These are phyloP conservation scores for Zaprionus africanus DNA, from an alignment of 1,140 invertebrate genomes.

Conservation along the genomic window DNA sequence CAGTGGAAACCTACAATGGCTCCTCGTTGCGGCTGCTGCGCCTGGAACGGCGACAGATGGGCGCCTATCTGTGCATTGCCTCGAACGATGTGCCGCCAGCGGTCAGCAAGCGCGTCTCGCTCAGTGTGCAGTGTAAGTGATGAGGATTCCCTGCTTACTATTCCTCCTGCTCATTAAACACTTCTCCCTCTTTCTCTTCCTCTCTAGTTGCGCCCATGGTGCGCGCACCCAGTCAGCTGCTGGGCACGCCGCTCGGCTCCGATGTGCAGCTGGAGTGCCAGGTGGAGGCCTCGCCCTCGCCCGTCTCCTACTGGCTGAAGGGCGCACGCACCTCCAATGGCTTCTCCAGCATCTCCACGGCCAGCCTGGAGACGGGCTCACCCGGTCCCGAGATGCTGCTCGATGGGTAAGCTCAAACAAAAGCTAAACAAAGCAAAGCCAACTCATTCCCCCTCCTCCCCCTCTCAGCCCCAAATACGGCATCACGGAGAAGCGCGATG, in stretches of 20 bases:
- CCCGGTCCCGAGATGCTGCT: conserved; percentile 88
- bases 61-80: conserved; percentile 94
- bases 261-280: conserved; percentile 92
- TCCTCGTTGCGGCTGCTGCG: conserved; percentile 90
- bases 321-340: conserved; percentile 86
- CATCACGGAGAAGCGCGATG: conserved; percentile 90
- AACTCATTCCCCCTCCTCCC: neutral
- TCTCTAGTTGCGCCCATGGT: conserved; percentile 91
- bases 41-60: conserved; percentile 93
- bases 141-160: neutral
- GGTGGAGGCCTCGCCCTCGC: conserved; percentile 93
- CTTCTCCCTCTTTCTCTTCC: neutral
- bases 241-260: conserved; percentile 91
- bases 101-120: conserved; percentile 93
- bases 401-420: conserved; percentile 88
- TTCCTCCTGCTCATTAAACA: neutral
- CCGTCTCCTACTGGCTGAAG: conserved; percentile 93
- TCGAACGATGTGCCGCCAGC: conserved; percentile 95
- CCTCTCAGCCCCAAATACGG: conserved; percentile 90
- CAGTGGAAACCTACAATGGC: conserved; percentile 90
- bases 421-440: neutral
- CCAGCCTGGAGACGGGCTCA: conserved; percentile 78
- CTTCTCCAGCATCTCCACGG: conserved; percentile 70
- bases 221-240: conserved; percentile 92
- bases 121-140: conserved; percentile 95